Evolutionary conservation across 1,140 invertebrate species (phyloP), one percentile per base, ranked within the genome.

Genomic region (Aphelinus certus): DNA sequence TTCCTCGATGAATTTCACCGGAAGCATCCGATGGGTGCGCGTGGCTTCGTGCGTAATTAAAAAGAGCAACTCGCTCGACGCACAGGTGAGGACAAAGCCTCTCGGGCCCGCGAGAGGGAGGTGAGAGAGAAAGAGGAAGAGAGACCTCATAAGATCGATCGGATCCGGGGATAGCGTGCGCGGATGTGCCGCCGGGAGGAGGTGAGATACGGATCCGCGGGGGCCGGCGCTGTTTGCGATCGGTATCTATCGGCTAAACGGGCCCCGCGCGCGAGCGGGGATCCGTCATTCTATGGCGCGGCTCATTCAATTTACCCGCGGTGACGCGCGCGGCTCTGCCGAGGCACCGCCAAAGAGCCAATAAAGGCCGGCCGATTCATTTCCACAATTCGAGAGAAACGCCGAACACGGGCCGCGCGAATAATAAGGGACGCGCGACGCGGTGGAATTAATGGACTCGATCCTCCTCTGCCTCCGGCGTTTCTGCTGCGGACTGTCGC

Each of bases 231-330:
- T 69, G 80, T 83, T 85, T 83, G 81, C 84, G 85, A 87, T 86
- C 77, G 76, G 77, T 87, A 87, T 87, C 85, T 83, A 79, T 81
- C 75, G 80, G 79, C 83, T 84, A 85, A 84, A 85, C 82, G 80
- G 80, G 81, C 75, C 79, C 79, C 78, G 57, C 73, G 71, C 71
- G 81, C 78, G 57, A 71, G 71, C 71, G 81, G 76, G 84, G 82
- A 87, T 86, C 81, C 80, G 83, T 86, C 86, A 86, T 86, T 86
- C 84, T 85, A 83, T 82, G 84, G 83, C 83, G 81, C 81, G 75
- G 76, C 78, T 84, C 77, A 78, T 82, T 82, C 82, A 86, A 84
- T 86, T 85, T 82, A 85, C 85, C 82, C 83, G 76, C 77, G 55
- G 75, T 77, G 79, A 80, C 73, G 75, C 75, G 75, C 63, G 79